Evolutionary conservation across 2,113 vertebrate genomes (phyloP).

Genomic region (Delphinapterus leucas): DNA sequence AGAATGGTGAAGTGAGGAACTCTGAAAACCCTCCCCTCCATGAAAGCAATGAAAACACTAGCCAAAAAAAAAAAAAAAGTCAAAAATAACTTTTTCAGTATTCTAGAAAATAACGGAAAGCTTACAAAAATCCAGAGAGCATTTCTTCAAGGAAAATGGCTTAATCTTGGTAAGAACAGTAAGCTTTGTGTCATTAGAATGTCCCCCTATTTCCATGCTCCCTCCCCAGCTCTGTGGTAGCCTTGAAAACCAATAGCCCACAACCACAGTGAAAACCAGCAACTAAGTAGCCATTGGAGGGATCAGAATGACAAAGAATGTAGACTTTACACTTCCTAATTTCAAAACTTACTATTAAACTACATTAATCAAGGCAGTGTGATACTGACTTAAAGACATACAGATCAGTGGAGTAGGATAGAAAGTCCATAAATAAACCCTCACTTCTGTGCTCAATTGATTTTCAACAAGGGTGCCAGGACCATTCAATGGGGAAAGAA

Average conservation of each 20-base stretch:
- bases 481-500: background rate
- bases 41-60: background rate
- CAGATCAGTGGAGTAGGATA: background rate
- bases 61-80: background rate
- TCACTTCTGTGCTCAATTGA: background rate
- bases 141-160: background rate
- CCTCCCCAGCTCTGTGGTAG: background rate
- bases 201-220: background rate
- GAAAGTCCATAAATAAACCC: background rate
- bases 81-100: background rate
- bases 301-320: constrained; percentile 7
- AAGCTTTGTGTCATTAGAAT: background rate
- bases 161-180: background rate
- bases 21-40: background rate
- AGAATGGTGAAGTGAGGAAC: background rate
- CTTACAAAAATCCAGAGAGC: background rate
- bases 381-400: background rate
- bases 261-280: background rate
- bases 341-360: background rate
- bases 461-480: background rate
- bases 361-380: background rate
- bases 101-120: constrained; percentile 22
- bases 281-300: background rate
- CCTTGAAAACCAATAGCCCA: background rate
- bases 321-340: background rate